A percentile compares a stretch with the other conserved stretches of the same genome.
Conservation (phyloP, 2,888 invertebrate species). For the Epistrophe eligans region DNA sequence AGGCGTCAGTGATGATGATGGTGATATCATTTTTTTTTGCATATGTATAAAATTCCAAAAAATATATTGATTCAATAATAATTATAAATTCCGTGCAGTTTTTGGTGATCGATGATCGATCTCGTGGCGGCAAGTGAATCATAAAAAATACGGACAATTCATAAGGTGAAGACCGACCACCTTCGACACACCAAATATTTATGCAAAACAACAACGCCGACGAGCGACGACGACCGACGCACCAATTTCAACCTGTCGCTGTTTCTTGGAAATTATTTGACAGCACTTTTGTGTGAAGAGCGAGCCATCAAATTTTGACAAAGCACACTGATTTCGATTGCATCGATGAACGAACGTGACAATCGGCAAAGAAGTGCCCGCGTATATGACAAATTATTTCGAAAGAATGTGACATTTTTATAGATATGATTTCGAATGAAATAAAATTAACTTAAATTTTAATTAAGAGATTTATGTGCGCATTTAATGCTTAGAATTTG, state of each 20-base stretch:
- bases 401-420: constrained; percentile 42
- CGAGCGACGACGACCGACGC: background rate
- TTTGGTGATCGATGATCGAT: background rate
- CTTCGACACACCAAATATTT: constrained; percentile 21
- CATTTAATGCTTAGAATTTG: background rate
- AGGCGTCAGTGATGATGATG: background rate
- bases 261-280: constrained; percentile 30
- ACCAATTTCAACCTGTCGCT: constrained; percentile 16
- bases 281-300: background rate
- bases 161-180: constrained; percentile 4
- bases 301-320: constrained; percentile 31
- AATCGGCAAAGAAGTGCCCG: constrained; percentile 2
- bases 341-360: constrained; percentile 26
- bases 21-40: constrained; percentile 13
- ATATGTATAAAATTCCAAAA: background rate
- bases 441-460: background rate
- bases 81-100: constrained; percentile 30
- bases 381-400: constrained; percentile 20
- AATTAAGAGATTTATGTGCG: background rate
- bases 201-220: constrained; percentile 39
- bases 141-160: constrained; percentile 7
- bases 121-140: constrained; percentile 17
- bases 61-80: constrained; percentile 9
- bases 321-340: constrained; percentile 31
- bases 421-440: constrained; percentile 8